phyloP scores from a whole-genome alignment of 1,140 invertebrate species.

The Tetragnatha versicolor region DNA sequence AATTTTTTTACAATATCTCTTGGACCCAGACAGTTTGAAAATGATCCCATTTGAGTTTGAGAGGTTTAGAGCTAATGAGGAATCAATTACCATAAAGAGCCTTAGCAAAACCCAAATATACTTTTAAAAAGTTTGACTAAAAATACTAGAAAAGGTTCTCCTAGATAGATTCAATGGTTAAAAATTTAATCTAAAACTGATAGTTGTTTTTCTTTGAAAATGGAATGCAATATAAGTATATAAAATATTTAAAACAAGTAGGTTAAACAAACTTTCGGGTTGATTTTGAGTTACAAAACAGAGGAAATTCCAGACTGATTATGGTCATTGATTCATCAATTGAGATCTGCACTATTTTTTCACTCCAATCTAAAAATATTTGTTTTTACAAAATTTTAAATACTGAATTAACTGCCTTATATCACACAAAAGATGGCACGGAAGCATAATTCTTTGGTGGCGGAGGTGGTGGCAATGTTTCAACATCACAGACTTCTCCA shows the following conservation, averaged over 20 bases:
- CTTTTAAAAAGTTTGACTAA: background rate
- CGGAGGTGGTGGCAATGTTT: conserved; percentile 47
- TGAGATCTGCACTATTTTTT: background rate
- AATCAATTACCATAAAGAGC: conserved; percentile 1
- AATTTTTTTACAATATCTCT: conserved; percentile 21
- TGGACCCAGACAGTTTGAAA: conserved; percentile 49
- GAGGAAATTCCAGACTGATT: too few species aligned
- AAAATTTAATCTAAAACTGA: too few species aligned
- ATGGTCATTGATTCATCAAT: too few species aligned
- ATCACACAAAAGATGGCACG: conserved; percentile 52
- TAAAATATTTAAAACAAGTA: too few species aligned
- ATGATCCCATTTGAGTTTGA: conserved; percentile 1
- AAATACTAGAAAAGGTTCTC: too few species aligned
- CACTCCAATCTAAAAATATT: conserved; percentile 16
- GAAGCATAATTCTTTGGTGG: conserved; percentile 53
- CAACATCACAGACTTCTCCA: conserved; percentile 47
- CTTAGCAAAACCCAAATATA: background rate
- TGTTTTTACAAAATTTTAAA: conserved; percentile 16
- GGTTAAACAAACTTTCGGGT: too few species aligned
- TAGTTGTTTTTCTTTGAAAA: too few species aligned
- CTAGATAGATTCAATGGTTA: too few species aligned
- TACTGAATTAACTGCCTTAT: conserved; percentile 36
- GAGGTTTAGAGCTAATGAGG: background rate
- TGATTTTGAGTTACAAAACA: too few species aligned
- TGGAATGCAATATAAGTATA: too few species aligned